Evolutionary conservation across 1,140 invertebrate genomes (phyloP).

Genomic region (Philotrypesis tridentata): DNA sequence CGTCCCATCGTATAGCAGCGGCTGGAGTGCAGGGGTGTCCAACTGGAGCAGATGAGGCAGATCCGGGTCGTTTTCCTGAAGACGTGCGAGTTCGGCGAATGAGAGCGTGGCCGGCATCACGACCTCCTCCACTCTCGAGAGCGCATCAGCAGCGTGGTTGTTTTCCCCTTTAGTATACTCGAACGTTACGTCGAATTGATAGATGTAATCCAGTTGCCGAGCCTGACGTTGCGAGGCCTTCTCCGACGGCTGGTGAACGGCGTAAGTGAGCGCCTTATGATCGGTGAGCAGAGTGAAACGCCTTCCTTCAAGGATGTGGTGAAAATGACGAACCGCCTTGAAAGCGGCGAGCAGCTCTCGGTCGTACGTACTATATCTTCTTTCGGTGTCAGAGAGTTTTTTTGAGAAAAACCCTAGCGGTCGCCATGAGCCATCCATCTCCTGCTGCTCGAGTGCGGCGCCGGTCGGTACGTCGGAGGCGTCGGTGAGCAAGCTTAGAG

Average conservation of each 20-base stretch:
- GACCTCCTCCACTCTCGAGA: too few relatives aligned
- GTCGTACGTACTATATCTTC: neutral
- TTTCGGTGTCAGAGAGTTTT: neutral
- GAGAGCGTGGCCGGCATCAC: too few relatives aligned
- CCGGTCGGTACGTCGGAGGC: constrained; percentile 32
- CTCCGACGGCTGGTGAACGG: neutral
- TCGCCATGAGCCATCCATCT: neutral
- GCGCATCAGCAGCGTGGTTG: too few relatives aligned
- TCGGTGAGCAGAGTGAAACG: neutral
- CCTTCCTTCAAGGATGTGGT: constrained; percentile 5
- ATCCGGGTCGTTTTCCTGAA: neutral
- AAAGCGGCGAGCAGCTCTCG: neutral
- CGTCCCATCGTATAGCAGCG: neutral
- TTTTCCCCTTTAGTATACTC: too few relatives aligned
- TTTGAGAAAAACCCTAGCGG: neutral
- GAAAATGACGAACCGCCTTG: neutral
- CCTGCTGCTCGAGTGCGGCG: constrained; percentile 41
- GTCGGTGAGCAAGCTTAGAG: neutral
- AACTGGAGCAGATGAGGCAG: neutral
- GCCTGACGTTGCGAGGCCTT: neutral
- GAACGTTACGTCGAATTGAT: too few relatives aligned
- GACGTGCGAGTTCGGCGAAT: too few relatives aligned
- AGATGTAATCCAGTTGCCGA: too few relatives aligned
- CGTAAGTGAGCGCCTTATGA: neutral
- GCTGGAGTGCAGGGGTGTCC: neutral